A percentile compares a stretch with the other conserved stretches of the same genome.
These are phyloP conservation scores for Eidolon dupreanum DNA, from an alignment of 2,797 vertebrate genomes.

Conservation along the genomic window DNA sequence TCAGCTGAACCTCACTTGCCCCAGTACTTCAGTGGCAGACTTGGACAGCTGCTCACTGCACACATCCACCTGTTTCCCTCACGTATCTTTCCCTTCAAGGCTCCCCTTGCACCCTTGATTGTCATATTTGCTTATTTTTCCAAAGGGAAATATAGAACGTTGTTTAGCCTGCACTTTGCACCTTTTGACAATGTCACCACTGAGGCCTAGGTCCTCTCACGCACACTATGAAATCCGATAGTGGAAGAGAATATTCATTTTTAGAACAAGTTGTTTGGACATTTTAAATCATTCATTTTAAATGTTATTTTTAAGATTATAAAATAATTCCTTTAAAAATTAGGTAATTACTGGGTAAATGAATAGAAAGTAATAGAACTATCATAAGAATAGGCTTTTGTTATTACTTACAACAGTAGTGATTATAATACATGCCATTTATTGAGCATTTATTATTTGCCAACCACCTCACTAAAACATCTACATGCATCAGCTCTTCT, in stretches of 20 bases:
- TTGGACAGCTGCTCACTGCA: not conserved
- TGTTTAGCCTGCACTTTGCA: not conserved
- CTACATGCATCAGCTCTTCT: not conserved
- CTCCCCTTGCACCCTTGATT: not conserved
- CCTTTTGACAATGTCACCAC: not conserved
- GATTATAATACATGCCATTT: not conserved
- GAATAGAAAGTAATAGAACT: not conserved
- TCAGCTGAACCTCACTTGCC: not conserved
- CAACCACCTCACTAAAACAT: not conserved
- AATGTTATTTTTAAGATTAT: not conserved
- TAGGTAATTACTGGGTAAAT: not conserved
- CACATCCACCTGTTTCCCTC: not conserved
- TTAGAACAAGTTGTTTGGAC: not conserved
- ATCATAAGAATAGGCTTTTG: not conserved
- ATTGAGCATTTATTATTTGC: not conserved
- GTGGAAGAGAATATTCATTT: not conserved
- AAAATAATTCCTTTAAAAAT: not conserved
- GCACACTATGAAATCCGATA: too few relatives aligned
- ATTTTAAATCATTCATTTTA: not conserved
- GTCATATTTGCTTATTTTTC: not conserved
- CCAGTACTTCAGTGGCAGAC: not conserved
- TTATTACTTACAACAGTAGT: not conserved
- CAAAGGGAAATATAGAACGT: not conserved
- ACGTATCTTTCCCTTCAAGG: not conserved
- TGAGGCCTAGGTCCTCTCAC: not conserved